Evolutionary conservation across 2,888 invertebrate genomes (phyloP), one percentile per base, ranked within the genome.

Genomic region (Alloplasta piceator): DNA sequence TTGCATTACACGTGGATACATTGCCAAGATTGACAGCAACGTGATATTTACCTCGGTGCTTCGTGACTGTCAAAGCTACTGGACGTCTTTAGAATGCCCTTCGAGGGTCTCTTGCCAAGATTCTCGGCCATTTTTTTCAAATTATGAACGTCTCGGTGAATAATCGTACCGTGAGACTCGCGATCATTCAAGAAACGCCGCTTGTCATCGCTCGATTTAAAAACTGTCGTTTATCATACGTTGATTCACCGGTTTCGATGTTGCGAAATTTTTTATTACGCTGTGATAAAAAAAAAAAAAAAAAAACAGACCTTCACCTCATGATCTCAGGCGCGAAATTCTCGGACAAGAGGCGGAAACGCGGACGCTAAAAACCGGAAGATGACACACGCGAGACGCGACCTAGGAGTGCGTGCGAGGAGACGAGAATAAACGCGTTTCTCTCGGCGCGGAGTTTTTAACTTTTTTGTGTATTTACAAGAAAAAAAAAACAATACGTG

Each of bases 1-100:
- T n/a, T n/a, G n/a, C n/a, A n/a, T n/a, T n/a, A 26, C 26, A 26
- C 26, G 26, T 26, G 26, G 26, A 26, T 3, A 26, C 26, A 26
- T 26, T 26, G 1, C 26, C 3, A 26, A 1, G 26, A 55, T 64
- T 36, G 10, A 38, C 39, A 60, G 46, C 66, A 38, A 63, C 26
- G 26, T 43, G n/a, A 46, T 70, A 81, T 82, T 88, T 86, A 92
- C 92, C 92, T 91, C 58, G 92, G 90, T 80, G 90, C 86, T 89
- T 91, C 93, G 93, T 94, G 95, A 81, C 95, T 95, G 92, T 98
- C 98, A 91, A 98, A 96, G 93, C 98, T 98, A 86, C 97, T 96
- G 7, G 98, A 97, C 81, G 97, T 96, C 93, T 98, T 98, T 80
- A 98, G 93, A 91, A 98, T 98, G 87, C 98, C 97, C 94, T 98